Evolutionary conservation across 2,113 vertebrate species (phyloP).

Genomic region (Seriola aureovittata): DNA sequence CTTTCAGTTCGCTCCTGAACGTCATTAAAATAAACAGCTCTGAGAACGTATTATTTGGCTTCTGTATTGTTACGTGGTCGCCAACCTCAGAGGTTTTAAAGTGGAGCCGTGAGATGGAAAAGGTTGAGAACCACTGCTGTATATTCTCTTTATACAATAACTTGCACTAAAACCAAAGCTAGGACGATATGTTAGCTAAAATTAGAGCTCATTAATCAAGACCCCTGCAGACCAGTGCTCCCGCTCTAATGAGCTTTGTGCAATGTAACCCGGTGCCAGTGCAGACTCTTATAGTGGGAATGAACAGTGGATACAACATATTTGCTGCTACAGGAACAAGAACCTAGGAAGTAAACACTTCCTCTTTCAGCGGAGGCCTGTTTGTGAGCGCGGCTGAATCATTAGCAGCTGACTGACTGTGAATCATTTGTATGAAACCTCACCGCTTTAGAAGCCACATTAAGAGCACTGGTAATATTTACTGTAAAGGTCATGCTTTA

Average conservation of each 20-base stretch:
- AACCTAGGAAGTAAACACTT: conserved; percentile 69
- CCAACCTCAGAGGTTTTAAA: too few relatives aligned
- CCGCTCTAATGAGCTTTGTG: not conserved
- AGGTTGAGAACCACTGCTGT: too few relatives aligned
- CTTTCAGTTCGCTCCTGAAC: too few relatives aligned
- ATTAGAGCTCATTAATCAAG: too few relatives aligned
- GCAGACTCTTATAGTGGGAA: not conserved
- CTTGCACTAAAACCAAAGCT: not conserved
- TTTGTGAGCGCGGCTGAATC: conserved; percentile 57
- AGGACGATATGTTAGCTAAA: too few relatives aligned
- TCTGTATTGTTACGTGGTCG: too few relatives aligned
- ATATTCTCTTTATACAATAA: too few relatives aligned
- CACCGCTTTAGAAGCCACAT: not conserved
- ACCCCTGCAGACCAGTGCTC: not conserved
- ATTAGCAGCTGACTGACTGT: conserved; percentile 59
- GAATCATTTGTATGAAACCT: conserved; percentile 22
- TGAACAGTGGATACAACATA: conserved; percentile 14
- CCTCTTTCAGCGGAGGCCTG: conserved; percentile 53
- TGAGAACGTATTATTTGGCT: too few relatives aligned
- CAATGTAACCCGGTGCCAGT: not conserved
- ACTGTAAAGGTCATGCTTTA: not conserved
- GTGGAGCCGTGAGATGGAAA: too few relatives aligned
- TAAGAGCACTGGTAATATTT: not conserved
- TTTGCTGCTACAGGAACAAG: conserved; percentile 55
- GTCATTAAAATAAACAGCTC: too few relatives aligned